These are phyloP conservation scores for Podarcis lilfordi DNA, from an alignment of 2,797 vertebrate species.

Conservation along the genomic window DNA sequence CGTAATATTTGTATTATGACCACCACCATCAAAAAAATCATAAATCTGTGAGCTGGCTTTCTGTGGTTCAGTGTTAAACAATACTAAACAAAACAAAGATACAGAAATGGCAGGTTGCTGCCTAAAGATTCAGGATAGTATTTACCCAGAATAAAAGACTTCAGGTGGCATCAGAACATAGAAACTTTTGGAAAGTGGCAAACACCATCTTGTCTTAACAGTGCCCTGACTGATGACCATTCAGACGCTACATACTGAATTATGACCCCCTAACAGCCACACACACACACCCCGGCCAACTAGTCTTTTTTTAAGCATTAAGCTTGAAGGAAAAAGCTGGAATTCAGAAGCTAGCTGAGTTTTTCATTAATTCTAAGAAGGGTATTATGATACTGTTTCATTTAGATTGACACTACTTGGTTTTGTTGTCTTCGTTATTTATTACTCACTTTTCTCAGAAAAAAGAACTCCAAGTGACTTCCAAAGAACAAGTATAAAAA, in stretches of 20 bases:
- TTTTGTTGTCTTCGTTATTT: not conserved
- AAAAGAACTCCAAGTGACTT: no score
- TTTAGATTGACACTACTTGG: not conserved
- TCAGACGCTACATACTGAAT: not conserved
- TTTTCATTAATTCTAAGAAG: not conserved
- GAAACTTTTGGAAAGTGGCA: not conserved
- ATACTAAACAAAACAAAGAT: not conserved
- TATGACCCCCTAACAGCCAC: not conserved
- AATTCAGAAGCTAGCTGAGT: not conserved
- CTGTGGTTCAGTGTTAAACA: not conserved
- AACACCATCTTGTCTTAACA: not conserved
- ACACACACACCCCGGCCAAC: no score
- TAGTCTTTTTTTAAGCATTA: not conserved
- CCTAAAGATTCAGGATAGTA: not conserved
- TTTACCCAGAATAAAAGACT: not conserved
- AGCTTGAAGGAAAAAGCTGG: not conserved
- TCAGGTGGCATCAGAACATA: not conserved
- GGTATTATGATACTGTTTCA: no score
- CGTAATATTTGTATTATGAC: not conserved
- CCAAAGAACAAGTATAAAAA: no score
- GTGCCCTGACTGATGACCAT: not conserved
- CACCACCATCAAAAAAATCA: not conserved
- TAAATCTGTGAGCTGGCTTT: not conserved
- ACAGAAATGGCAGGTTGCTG: not conserved
- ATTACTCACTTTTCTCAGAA: no score